Base-by-base conservation (phyloP, 2,797 vertebrate species). In the Peromyscus aztecus region DNA sequence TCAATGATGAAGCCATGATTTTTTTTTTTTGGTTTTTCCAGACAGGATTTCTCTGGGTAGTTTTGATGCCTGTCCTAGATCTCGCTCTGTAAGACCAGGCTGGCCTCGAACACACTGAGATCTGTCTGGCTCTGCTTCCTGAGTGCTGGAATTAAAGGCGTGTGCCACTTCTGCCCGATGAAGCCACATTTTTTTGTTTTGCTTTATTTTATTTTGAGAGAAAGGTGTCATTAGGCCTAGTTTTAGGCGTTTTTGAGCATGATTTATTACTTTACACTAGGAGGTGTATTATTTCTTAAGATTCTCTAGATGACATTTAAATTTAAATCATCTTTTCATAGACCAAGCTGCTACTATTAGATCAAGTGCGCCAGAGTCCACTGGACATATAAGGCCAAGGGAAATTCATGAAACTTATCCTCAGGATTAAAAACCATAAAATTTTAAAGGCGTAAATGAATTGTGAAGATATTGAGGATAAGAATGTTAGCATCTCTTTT, bases 361-460 rank as follows among this genome's bases (percentile, higher is more conserved):
- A 59, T 93, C 7, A 89, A 69, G 29, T 87, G 19, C 16, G 13
- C 31, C 31, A 61, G 94, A 91, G 85, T 90, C 16, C 55, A 91
- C 2, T n/a, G 23, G 13, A 3, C 21, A 37, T 1, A 4, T 49
- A 80, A 43, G 55, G 27, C n/a, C 37, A 83, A 76, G 21, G 65
- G 43, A 29, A 84, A 80, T 84, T 80, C n/a, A 84, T 59, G 31
- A 63, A 52, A 21, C 21, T 89, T 88, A 37, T 21, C n/a, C 8
- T 88, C 75, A 93, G 55, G 10, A 59, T 71, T 77, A 83, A 89
- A 12, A 52, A 27, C 24, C 37, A 57, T 61, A 89, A 94, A 82
- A 78, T 14, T 78, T 83, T 77, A 90, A 94, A 94, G n/a, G 52
- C 67, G 24, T 67, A 87, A 59, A 57, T 83, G 19, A 95, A 29